Conservation (phyloP, 2,888 invertebrate species). For the Phasia obesa region DNA sequence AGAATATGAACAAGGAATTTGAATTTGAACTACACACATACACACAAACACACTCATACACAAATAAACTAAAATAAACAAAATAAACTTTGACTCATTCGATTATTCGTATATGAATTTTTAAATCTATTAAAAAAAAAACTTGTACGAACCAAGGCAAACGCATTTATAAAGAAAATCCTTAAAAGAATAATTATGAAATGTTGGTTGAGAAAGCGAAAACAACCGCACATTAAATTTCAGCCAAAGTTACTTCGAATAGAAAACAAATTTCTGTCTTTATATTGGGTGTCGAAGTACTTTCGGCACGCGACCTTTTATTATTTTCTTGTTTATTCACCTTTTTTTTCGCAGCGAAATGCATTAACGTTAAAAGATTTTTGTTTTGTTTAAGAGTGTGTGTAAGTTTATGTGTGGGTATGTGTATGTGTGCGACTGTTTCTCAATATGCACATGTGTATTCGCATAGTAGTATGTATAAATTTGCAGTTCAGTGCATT, state of each 20-base stretch:
- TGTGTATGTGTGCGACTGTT: background rate
- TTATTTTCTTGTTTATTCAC: constrained; percentile 38
- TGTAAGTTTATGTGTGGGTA: too few species aligned
- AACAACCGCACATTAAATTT: constrained; percentile 35
- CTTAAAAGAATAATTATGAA: constrained; percentile 44
- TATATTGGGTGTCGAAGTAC: constrained; percentile 82
- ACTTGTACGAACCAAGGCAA: background rate
- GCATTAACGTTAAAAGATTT: constrained; percentile 51
- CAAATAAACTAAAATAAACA: background rate
- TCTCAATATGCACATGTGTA: background rate
- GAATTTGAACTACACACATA: too few species aligned
- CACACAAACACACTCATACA: background rate
- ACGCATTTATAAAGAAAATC: constrained; percentile 41
- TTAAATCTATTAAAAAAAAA: background rate
- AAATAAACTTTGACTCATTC: constrained; percentile 47
- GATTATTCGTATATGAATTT: background rate
- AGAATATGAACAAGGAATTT: constrained; percentile 1
- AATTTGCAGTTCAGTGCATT: constrained; percentile 49
- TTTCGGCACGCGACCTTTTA: constrained; percentile 81
- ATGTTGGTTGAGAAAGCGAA: constrained; percentile 13
- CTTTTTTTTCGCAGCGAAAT: constrained; percentile 15
- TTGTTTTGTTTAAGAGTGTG: background rate
- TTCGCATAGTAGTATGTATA: too few species aligned
- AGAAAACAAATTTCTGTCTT: constrained; percentile 74
- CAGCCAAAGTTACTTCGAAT: constrained; percentile 9